These are phyloP conservation scores for Pygoscelis adeliae DNA, from an alignment of 2,113 vertebrate species.

Conservation along the genomic window DNA sequence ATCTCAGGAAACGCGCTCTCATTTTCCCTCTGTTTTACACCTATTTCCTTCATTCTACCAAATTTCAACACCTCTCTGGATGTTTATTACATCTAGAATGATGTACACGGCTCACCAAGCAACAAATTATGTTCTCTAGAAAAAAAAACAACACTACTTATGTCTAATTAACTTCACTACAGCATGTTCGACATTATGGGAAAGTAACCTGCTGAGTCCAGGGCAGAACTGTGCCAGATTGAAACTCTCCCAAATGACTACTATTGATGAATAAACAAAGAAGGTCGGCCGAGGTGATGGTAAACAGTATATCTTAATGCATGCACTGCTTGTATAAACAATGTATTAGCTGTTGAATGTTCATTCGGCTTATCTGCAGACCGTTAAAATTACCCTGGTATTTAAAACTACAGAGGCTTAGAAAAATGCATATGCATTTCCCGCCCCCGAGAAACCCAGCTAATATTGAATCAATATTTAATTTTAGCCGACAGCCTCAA, in stretches of 20 bases:
- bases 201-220: neutral
- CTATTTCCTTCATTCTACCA: neutral
- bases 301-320: neutral
- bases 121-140: neutral
- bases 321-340: neutral
- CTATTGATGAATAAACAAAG: neutral
- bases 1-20: neutral
- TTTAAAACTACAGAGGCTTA: neutral
- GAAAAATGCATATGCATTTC: neutral
- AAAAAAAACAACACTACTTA: neutral
- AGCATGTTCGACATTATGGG: neutral
- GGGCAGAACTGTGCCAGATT: neutral
- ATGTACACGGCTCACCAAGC: neutral
- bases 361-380: neutral
- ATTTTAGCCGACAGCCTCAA: neutral
- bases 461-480: neutral
- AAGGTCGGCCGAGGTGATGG: neutral
- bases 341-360: neutral
- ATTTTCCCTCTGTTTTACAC: neutral
- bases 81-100: neutral
- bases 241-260: neutral
- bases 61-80: neutral
- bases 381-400: neutral
- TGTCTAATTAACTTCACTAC: neutral
- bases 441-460: rapidly evolving